Conservation (phyloP, 2,113 vertebrate species). For the Ctenomys sociabilis region DNA sequence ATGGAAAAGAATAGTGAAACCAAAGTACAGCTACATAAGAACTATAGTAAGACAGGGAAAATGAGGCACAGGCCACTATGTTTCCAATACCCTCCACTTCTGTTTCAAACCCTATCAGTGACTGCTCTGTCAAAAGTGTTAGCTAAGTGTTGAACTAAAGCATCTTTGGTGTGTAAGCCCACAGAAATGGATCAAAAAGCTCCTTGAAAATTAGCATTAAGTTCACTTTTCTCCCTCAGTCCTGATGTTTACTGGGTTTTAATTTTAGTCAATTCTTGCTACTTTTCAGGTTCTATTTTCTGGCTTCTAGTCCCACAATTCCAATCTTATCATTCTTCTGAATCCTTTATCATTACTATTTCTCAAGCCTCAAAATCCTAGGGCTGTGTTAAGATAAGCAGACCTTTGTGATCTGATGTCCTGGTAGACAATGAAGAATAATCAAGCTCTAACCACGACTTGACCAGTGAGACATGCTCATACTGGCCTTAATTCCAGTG, state of each 20-base stretch:
- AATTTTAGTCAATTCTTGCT: constrained; percentile 1
- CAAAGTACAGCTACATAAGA: not conserved
- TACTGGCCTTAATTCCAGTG: not conserved
- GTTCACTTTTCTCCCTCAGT: constrained; percentile 22
- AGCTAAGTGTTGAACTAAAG: constrained; percentile 20
- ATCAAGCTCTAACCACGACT: not conserved
- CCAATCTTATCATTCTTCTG: constrained; percentile 10
- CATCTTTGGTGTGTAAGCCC: not conserved
- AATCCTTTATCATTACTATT: not conserved
- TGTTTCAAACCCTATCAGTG: not conserved
- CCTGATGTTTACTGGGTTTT: not conserved
- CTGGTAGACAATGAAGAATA: not conserved
- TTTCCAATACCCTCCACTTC: not conserved
- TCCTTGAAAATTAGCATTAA: not conserved
- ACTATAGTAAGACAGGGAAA: not conserved
- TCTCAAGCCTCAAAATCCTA: not conserved
- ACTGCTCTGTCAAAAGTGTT: not conserved
- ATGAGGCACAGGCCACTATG: not conserved
- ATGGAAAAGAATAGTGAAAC: not conserved
- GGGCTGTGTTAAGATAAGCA: not conserved
- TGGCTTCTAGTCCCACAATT: constrained; percentile 9
- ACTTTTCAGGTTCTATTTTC: constrained; percentile 53
- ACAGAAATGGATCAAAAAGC: constrained; percentile 22
- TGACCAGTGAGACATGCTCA: not conserved
- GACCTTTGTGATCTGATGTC: not conserved